These are phyloP conservation scores for Heliconius erato DNA, from an alignment of 2,888 invertebrate species.

Conservation along the genomic window DNA sequence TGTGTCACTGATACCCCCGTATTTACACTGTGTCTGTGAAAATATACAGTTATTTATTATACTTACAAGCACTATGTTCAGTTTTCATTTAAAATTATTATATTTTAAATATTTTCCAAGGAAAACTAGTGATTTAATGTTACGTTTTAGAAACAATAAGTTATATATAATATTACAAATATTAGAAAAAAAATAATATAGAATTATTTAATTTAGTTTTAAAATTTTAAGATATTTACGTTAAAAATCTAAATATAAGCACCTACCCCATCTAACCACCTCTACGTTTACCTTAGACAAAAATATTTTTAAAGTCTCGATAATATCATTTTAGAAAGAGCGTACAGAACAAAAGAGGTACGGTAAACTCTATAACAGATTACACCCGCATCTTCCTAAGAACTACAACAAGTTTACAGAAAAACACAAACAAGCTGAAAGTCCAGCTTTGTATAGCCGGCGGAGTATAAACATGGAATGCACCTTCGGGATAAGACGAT, in stretches of 20 bases:
- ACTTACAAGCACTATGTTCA: neutral
- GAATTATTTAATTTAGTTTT: neutral
- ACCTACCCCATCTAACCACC: too few species aligned
- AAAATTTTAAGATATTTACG: neutral
- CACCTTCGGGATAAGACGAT: slow-evolving; percentile 9
- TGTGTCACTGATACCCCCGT: slow-evolving; percentile 9
- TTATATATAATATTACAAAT: too few species aligned
- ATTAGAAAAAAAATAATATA: too few species aligned
- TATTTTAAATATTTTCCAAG: neutral
- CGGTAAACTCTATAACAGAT: slow-evolving; percentile 11
- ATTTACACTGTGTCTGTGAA: neutral
- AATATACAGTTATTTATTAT: neutral
- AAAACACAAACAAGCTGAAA: slow-evolving; percentile 29
- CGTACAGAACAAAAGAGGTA: slow-evolving; percentile 2
- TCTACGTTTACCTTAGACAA: neutral
- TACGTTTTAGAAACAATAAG: too few species aligned
- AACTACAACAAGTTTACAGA: slow-evolving; percentile 29
- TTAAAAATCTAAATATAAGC: neutral
- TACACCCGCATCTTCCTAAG: slow-evolving; percentile 29
- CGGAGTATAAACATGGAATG: slow-evolving; percentile 13
- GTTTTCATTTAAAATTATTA: neutral
- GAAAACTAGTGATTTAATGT: too few species aligned
- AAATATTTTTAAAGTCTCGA: neutral
- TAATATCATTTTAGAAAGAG: neutral
- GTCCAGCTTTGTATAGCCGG: slow-evolving; percentile 5